Percentiles rank a stretch among this genome's conserved stretches.
Conservation (phyloP, 2,797 vertebrate genomes). For the Loris lydekkerianus region DNA sequence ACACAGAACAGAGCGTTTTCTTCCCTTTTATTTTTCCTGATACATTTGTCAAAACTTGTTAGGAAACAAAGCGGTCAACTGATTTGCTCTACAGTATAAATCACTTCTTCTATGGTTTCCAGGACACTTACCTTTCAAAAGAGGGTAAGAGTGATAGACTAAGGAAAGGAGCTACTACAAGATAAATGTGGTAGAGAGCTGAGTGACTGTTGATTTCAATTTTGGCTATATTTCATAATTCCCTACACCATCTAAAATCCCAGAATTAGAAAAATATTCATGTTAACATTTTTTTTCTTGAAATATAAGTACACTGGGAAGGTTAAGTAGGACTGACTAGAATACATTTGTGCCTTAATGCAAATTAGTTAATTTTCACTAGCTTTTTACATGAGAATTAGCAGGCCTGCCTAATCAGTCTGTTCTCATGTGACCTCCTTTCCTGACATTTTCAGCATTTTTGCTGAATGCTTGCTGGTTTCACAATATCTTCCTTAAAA, state of each 20-base stretch:
- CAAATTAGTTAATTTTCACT: neutral
- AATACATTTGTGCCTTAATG: neutral
- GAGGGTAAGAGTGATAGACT: neutral
- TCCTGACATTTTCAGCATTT: neutral
- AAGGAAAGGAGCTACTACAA: neutral
- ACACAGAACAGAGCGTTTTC: neutral
- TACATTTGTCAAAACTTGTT: neutral
- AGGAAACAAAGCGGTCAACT: neutral
- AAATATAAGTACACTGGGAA: neutral
- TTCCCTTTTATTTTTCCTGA: neutral
- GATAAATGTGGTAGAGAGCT: neutral
- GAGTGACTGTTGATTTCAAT: neutral
- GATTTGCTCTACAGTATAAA: neutral
- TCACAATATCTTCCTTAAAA: neutral
- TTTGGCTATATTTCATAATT: slow-evolving; percentile 1
- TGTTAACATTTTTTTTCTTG: neutral
- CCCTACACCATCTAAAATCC: neutral
- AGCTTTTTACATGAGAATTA: neutral
- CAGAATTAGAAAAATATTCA: neutral
- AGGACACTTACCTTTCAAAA: neutral
- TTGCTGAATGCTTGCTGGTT: neutral
- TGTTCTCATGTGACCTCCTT: neutral
- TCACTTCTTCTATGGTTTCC: neutral
- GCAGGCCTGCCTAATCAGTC: neutral
- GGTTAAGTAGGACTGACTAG: neutral